Evolutionary conservation across 2,888 invertebrate species (phyloP), one percentile per base, ranked within the genome.

Genomic region (Linyphia triangularis): DNA sequence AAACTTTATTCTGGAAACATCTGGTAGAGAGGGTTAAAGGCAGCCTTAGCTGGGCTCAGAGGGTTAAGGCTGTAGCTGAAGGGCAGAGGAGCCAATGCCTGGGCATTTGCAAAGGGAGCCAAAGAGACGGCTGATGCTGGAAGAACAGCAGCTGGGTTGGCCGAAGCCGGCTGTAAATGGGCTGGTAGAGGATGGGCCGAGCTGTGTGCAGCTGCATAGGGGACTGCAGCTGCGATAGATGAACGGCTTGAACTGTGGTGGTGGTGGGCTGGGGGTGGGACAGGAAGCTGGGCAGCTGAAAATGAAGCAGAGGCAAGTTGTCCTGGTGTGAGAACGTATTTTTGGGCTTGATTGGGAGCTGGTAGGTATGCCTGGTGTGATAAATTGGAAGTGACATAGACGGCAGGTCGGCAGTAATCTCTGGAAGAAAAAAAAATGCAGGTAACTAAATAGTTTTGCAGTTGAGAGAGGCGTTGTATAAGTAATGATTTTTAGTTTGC

Each of bases 221-320:
- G 91, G 7, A 91, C 91, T 40, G 91, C 91, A 30, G 91, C 91
- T 30, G 91, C 95, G 94, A 92, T 95, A 2, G 88, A 77, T 13
- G 90, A 79, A 26, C 89, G 90, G 28, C 95, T 93, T 77, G 96
- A 96, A 92, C 95, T 95, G 91, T 95, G 95, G 90, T 93, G 90
- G 94, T 96, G 96, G 93, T 96, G 97, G 24, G 97, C 97, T 72
- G 96, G 96, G 10, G 97, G 97, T 70, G 96, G 97, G 59, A 72
- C 91, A 90, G 65, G 92, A 91, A 73, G 92, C 91, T 90, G 91
- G 89, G 91, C 92, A 57, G 93, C 92, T 26, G 93, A 91, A 90
- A 93, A 92, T n/a, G 90, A 82, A 94, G 28, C 94, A 93, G 82
- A 94, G 93, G 61, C 94, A 93, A 90, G 94, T 92, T 91, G 94